phyloP scores from a whole-genome alignment of 2,888 invertebrate genomes.

The Pseudococcus viburni region DNA sequence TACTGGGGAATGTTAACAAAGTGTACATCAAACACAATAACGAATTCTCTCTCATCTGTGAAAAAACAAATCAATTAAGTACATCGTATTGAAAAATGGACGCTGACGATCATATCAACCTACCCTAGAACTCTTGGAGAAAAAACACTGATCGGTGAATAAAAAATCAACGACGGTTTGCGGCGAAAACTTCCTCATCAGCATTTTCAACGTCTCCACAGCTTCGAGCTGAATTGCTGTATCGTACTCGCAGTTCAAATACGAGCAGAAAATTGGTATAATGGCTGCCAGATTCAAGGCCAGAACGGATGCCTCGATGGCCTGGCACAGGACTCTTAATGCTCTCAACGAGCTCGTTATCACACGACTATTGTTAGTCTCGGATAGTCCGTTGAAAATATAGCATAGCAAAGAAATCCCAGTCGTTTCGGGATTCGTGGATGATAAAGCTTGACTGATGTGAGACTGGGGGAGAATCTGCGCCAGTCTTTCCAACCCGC shows the following conservation, averaged over 20 bases:
- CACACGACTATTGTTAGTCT: conserved; percentile 71
- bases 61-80: not conserved
- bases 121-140: conserved; percentile 69
- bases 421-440: conserved; percentile 73
- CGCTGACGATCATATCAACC: not conserved
- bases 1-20: conserved; percentile 83
- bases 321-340: conserved; percentile 69
- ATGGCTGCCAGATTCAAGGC: conserved; percentile 66
- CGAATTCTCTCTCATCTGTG: conserved; percentile 80
- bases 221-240: conserved; percentile 67
- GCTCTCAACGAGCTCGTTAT: conserved; percentile 73
- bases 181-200: conserved; percentile 73
- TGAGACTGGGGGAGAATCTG: conserved; percentile 74
- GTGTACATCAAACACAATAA: conserved; percentile 84
- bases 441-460: conserved; percentile 71
- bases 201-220: conserved; percentile 70
- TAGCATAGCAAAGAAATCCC: conserved; percentile 77
- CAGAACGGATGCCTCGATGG: conserved; percentile 67
- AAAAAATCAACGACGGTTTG: conserved; percentile 72
- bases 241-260: conserved; percentile 67
- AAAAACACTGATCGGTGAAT: conserved; percentile 68
- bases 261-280: conserved; percentile 67
- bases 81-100: not conserved
- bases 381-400: conserved; percentile 77
- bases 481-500: conserved; percentile 76